Conservation (phyloP, 2,888 invertebrate genomes). For the Parnassius orleans region DNA sequence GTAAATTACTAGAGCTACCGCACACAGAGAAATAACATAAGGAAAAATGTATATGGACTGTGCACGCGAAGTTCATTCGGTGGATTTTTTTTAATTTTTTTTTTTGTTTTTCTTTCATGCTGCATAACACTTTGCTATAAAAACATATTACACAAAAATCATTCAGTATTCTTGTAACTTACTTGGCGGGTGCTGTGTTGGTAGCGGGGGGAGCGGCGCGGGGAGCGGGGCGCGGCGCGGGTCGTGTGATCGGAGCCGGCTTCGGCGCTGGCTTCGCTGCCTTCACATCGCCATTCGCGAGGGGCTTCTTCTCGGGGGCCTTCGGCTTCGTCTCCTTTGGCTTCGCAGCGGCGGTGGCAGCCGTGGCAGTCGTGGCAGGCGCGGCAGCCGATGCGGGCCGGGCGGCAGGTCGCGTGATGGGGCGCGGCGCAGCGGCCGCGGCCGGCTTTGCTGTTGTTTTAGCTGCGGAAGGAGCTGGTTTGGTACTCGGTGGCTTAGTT, state of each 20-base stretch:
- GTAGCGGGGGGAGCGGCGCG: constrained; percentile 20
- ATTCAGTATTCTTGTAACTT: constrained; percentile 30
- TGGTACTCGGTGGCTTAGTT: not conserved
- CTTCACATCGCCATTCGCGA: constrained; percentile 77
- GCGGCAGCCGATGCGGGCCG: constrained; percentile 34
- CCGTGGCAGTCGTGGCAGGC: constrained; percentile 31
- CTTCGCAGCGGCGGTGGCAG: constrained; percentile 40
- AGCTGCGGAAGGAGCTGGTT: constrained; percentile 23
- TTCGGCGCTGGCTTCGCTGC: constrained; percentile 42
- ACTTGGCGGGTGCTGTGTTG: constrained; percentile 40
- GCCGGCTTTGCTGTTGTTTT: constrained; percentile 2
- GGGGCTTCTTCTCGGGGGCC: constrained; percentile 71
- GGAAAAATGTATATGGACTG: too few species aligned
- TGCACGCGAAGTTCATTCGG: too few species aligned
- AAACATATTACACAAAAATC: too few species aligned
- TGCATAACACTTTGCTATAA: too few species aligned
- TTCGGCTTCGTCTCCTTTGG: constrained; percentile 43
- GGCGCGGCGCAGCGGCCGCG: constrained; percentile 20
- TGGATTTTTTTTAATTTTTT: too few species aligned
- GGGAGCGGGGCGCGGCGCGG: constrained; percentile 34
- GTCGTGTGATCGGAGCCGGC: constrained; percentile 34
- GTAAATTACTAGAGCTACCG: too few species aligned
- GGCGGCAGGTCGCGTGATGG: constrained; percentile 26
- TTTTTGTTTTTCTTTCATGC: too few species aligned
- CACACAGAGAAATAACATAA: too few species aligned